Evolutionary conservation across 2,113 vertebrate genomes (phyloP).

Genomic region (Microcebus tavaratra): DNA sequence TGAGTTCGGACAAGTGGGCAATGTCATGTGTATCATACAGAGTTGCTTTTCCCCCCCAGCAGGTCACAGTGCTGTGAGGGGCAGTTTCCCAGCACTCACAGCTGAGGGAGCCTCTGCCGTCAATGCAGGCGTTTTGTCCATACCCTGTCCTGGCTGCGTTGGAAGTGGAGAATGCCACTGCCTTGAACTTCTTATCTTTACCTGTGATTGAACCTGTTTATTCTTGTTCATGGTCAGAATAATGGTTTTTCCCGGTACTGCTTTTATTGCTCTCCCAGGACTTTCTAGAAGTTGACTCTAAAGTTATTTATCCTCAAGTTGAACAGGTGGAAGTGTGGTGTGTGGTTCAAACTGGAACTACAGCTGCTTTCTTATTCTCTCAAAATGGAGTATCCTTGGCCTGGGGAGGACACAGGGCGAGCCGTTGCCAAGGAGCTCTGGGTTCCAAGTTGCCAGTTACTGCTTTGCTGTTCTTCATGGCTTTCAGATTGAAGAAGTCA

Average conservation of each 20-base stretch:
- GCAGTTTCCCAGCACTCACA: not conserved
- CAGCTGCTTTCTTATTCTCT: not conserved
- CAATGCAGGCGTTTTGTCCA: not conserved
- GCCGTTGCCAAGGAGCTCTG: not conserved
- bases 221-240: conserved; percentile 11
- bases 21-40: not conserved
- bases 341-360: not conserved
- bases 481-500: not conserved
- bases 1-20: not conserved
- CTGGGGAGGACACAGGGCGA: not conserved
- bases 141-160: not conserved
- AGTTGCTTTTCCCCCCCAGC: not conserved
- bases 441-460: not conserved
- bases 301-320: not conserved
- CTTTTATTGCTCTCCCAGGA: not conserved
- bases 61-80: not conserved
- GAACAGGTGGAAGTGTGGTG: not conserved
- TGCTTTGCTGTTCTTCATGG: not conserved
- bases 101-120: not conserved
- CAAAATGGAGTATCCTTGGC: not conserved
- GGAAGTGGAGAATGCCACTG: not conserved
- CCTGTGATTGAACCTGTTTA: not conserved
- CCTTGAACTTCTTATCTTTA: not conserved
- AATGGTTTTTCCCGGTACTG: not conserved
- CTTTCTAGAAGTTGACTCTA: not conserved